A percentile compares a stretch with the other conserved stretches of the same genome.
These are phyloP conservation scores for Anorthoa munda DNA, from an alignment of 2,888 invertebrate species.

Conservation along the genomic window DNA sequence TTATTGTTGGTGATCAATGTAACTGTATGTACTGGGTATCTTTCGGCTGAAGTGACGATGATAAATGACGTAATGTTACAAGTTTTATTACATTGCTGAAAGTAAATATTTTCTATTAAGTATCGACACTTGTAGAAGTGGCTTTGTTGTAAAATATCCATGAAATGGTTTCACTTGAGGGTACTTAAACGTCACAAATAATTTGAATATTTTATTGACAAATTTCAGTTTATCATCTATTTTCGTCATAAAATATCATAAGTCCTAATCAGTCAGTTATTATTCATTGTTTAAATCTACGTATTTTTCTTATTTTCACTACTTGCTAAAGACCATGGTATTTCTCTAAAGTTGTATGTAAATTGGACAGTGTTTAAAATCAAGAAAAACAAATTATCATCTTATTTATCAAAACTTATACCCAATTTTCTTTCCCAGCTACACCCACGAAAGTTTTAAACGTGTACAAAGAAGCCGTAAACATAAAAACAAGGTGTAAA, in stretches of 20 bases:
- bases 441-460: slow-evolving; percentile 13
- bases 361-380: too few species aligned
- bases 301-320: too few species aligned
- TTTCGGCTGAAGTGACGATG: background rate
- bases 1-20: background rate
- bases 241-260: background rate
- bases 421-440: background rate
- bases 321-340: too few species aligned
- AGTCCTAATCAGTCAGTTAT: background rate
- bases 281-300: too few species aligned
- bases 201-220: too few species aligned
- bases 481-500: slow-evolving; percentile 56
- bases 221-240: background rate
- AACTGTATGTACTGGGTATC: background rate
- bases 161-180: background rate
- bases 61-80: background rate
- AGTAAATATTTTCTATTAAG: too few species aligned
- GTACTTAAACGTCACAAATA: background rate
- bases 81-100: too few species aligned
- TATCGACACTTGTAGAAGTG: too few species aligned
- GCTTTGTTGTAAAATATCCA: too few species aligned
- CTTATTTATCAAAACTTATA: slow-evolving; percentile 4
- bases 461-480: slow-evolving; percentile 32
- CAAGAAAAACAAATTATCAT: background rate
- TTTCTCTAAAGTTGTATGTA: too few species aligned